Evolutionary conservation across 2,888 invertebrate genomes (phyloP), one percentile per base, ranked within the genome.

Genomic region (Belgica antarctica): DNA sequence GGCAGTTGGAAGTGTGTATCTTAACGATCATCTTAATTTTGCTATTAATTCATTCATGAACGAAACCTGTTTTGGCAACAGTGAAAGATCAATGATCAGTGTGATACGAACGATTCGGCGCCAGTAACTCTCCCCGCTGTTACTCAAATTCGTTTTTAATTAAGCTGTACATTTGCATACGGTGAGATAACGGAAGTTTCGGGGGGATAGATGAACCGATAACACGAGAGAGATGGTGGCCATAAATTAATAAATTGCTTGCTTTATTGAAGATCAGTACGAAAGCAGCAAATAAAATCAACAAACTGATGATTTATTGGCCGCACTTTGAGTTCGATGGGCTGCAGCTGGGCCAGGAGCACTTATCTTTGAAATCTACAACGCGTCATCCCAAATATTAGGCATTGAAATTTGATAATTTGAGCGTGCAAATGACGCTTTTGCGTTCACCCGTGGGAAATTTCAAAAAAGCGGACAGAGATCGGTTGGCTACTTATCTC

Each of bases 101-200:
- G 22, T 61, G 57, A 57, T 19, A 66, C 57, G 68, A 46, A 57
- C 31, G 27, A 46, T 68, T 46, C 28, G 68, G 68, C 68, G 68
- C 68, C 68, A 57, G 46, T 63, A 22, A 24, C 46, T 63, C 46
- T 68, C 68, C 68, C 68, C 22, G 68, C 68, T 68, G 68, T 57
- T 68, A 28, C 31, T 57, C 68, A 68, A 68, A 68, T 68, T 68
- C 68, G 57, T 57, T 68, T 68, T 68, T 68, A 68, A 68, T 68
- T 68, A 46, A 68, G 68, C 57, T 57, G 34, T 68, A 25, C 68
- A 68, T 68, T 68, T 57, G 57, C 68, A 68, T 68, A 68, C 46
- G n/a, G 5, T 57, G 66, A 66, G 68, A 52, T 68, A 68, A 68
- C 68, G 52, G 68, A 3, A 15, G 15, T 41, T 41, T 41, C 15